Evolutionary conservation across 2,888 invertebrate species (phyloP), one percentile per base, ranked within the genome.

Genomic region (Acronicta psi): DNA sequence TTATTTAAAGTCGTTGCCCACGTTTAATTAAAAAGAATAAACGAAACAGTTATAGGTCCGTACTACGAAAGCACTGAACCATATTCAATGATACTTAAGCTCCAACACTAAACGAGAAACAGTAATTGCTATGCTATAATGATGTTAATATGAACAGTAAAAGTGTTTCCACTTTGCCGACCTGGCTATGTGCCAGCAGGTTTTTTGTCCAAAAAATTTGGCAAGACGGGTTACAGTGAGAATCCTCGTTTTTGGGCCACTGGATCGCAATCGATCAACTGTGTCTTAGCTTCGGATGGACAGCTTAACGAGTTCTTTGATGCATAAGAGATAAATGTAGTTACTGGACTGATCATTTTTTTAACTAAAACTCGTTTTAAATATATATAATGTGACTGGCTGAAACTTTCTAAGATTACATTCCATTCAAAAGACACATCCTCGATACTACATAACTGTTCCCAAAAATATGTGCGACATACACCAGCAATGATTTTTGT

Each of bases 221-320:
- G 60, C 68, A 60, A 67, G 47, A 47, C 51, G 40, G 47, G 60
- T 47, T 52, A 47, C 47, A 51, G 17, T n/a, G 52, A 61, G 38
- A 63, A 52, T 59, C 52, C 47, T 34, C 20, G 38, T 56, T 68
- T 68, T 69, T 53, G 46, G 50, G 41, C 53, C 49, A 51, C 55
- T 37, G 50, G 20, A 42, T 47, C 45, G 63, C 63, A 34, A 69
- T 69, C 69, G 59, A 69, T 69, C 69, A 64, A 62, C 62, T 58
- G 69, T 50, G 69, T 55, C 69, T 63, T 68, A 69, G 46, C 69
- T 55, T 59, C 16, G 47, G 63, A 63, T 53, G 45, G 59, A 53
- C 59, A 40, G 63, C 59, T 59, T 69, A 69, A 69, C 64, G 52
- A 69, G 59, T 20, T 46, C 45, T 55, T 63, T 69, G 64, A 64